A percentile compares a stretch with the other conserved stretches of the same genome.
Evolutionary conservation across 37 sponge, comb jelly and placozoan species (phyloP).

Genomic region (Beroe ovata): DNA sequence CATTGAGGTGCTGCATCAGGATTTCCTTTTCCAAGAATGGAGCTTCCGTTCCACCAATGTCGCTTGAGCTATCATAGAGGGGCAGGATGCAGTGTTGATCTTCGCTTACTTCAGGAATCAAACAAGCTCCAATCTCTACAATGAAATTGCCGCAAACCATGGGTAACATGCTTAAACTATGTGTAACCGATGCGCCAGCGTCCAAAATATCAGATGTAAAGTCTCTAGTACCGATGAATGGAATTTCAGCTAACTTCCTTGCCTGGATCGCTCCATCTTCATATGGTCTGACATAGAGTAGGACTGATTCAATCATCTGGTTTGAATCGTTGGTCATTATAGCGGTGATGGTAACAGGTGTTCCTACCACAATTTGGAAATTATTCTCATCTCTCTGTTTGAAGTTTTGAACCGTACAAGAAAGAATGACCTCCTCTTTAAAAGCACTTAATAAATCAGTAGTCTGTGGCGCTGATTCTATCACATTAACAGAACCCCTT

Average conservation of each 20-base stretch:
- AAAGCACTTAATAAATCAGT: slow-evolving; percentile 18
- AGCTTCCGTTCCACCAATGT: not conserved
- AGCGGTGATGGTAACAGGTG: not conserved
- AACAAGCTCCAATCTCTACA: slow-evolving; percentile 25
- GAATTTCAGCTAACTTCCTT: not conserved
- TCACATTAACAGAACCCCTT: not conserved
- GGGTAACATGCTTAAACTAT: not conserved
- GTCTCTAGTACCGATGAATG: slow-evolving; percentile 30
- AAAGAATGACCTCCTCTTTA: slow-evolving; percentile 1
- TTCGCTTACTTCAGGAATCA: not conserved
- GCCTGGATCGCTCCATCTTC: not conserved
- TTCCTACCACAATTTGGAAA: not conserved
- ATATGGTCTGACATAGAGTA: slow-evolving; percentile 21
- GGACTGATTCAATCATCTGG: not conserved
- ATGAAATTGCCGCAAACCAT: not conserved
- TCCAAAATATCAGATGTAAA: not conserved
- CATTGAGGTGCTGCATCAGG: slow-evolving; percentile 11
- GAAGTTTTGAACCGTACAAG: not conserved
- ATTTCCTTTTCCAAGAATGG: slow-evolving; percentile 9
- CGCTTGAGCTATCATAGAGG: not conserved
- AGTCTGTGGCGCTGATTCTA: not conserved
- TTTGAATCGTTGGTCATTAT: not conserved
- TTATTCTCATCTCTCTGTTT: not conserved
- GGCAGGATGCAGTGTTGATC: not conserved
- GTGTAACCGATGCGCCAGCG: not conserved